Percentiles rank a stretch among this genome's conserved stretches.
Conservation (phyloP, 92 coral and sea anemone species). For the Epizoanthus stellaris region DNA sequence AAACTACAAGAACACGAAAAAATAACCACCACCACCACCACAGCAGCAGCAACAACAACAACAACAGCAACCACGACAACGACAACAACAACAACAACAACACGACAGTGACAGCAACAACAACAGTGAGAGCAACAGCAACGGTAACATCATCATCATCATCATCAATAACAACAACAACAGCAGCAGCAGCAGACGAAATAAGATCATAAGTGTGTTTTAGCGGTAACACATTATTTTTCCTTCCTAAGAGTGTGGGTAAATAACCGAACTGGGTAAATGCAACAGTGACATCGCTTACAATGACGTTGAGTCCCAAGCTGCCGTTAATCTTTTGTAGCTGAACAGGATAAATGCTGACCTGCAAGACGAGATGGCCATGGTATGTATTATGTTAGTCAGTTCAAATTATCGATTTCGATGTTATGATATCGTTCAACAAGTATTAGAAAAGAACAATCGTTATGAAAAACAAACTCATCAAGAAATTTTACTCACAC, state of each 20-base stretch:
- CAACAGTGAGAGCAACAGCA: neutral
- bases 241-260: too few species aligned
- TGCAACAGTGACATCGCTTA: conserved; percentile 45
- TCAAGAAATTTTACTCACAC: too few species aligned
- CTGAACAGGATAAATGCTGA: conserved; percentile 90
- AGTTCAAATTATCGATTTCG: too few species aligned
- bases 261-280: neutral
- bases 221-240: too few species aligned
- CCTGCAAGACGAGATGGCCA: conserved; percentile 51
- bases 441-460: too few species aligned
- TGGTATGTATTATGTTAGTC: too few species aligned
- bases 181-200: too few species aligned
- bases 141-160: neutral
- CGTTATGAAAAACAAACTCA: too few species aligned
- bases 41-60: neutral
- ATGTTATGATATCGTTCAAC: too few species aligned
- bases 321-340: conserved; percentile 91
- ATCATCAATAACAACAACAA: too few species aligned
- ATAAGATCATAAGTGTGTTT: too few species aligned
- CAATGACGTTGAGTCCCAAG: conserved; percentile 93
- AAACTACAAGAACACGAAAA: neutral
- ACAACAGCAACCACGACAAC: neutral
- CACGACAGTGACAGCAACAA: too few species aligned
- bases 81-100: neutral
- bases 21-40: neutral